Evolutionary conservation across 1,140 invertebrate genomes (phyloP).

Genomic region (Danaus melanippus): DNA sequence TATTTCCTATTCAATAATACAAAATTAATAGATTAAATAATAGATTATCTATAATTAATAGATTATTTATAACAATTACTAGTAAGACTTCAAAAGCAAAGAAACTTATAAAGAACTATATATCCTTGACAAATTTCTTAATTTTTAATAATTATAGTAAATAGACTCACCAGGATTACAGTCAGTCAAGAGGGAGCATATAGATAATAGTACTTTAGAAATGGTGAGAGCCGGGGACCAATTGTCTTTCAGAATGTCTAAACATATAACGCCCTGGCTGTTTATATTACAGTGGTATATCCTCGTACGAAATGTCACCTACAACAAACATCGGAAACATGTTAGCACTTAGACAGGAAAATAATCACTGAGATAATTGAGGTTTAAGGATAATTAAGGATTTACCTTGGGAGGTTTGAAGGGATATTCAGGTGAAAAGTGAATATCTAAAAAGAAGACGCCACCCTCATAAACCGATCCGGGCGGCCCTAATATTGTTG

Average conservation of each 20-base stretch:
- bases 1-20: too few species aligned
- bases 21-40: too few species aligned
- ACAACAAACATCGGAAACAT: slow-evolving; percentile 29
- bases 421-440: slow-evolving; percentile 97
- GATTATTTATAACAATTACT: too few species aligned
- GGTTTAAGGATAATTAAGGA: too few species aligned
- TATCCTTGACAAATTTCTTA: too few species aligned
- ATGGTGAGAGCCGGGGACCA: slow-evolving; percentile 97
- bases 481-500: slow-evolving; percentile 95
- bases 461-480: slow-evolving; percentile 96
- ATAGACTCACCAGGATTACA: slow-evolving; percentile 89
- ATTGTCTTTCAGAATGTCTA: slow-evolving; percentile 96
- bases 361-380: neutral
- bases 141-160: neutral
- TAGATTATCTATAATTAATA: too few species aligned
- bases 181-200: slow-evolving; percentile 95
- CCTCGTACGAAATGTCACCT: slow-evolving; percentile 96
- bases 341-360: neutral
- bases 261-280: slow-evolving; percentile 95
- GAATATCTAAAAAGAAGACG: slow-evolving; percentile 96
- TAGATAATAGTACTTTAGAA: slow-evolving; percentile 94
- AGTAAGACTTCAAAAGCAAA: too few species aligned
- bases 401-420: slow-evolving; percentile 95
- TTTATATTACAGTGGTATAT: slow-evolving; percentile 99
- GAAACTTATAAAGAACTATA: too few species aligned